Conservation (phyloP, 2,888 invertebrate species). For the Hypsopygia costalis region DNA sequence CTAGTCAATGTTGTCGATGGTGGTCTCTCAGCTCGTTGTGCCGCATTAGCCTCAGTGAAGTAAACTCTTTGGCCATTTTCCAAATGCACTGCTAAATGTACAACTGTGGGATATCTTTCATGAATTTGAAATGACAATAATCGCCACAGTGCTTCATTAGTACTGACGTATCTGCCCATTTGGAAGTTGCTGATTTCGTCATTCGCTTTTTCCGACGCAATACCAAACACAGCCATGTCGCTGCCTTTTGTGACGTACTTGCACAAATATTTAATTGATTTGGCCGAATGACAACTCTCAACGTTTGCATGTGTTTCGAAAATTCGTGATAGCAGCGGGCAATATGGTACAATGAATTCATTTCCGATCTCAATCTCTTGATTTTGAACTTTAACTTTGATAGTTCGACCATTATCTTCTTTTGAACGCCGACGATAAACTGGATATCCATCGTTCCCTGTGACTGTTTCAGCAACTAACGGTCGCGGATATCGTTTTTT, state of each 20-base stretch:
- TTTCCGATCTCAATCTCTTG: slow-evolving; percentile 21
- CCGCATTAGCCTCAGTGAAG: slow-evolving; percentile 16
- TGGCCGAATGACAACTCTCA: slow-evolving; percentile 23
- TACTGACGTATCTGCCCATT: slow-evolving; percentile 18
- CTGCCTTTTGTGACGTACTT: slow-evolving; percentile 16
- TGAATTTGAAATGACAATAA: slow-evolving; percentile 22
- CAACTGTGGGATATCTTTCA: slow-evolving; percentile 18
- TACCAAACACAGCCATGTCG: no score
- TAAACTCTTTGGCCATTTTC: slow-evolving; percentile 24
- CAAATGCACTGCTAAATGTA: slow-evolving; percentile 20
- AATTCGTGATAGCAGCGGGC: slow-evolving; percentile 19
- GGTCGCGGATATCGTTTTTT: slow-evolving; percentile 23
- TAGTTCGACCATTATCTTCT: slow-evolving; percentile 21
- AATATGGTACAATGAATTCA: slow-evolving; percentile 22
- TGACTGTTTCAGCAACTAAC: slow-evolving; percentile 22
- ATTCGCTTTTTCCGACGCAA: slow-evolving; percentile 14
- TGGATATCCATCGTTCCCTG: slow-evolving; percentile 25
- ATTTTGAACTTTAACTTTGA: slow-evolving; percentile 20
- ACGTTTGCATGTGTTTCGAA: slow-evolving; percentile 23
- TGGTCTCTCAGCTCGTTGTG: slow-evolving; percentile 18
- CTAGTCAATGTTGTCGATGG: slow-evolving; percentile 24
- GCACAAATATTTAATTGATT: slow-evolving; percentile 27
- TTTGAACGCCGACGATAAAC: slow-evolving; percentile 22
- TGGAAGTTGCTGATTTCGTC: slow-evolving; percentile 15
- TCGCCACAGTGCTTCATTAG: slow-evolving; percentile 23